Base-by-base conservation (phyloP, 2,888 invertebrate genomes). In the Exephanes ischioxanthus region DNA sequence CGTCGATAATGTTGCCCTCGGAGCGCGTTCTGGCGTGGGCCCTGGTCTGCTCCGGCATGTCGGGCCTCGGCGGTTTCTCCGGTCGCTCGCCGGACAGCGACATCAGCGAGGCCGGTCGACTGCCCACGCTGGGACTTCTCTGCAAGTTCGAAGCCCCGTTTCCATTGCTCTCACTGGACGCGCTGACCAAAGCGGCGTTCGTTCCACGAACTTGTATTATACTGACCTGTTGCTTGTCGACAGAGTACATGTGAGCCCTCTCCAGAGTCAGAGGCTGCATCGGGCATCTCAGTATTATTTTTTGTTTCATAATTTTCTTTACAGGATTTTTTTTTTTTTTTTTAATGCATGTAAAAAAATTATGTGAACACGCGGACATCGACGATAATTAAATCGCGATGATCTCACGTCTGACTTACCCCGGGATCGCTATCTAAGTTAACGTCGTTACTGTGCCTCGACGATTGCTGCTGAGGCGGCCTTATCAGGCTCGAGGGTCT, bases 211-310 rank as follows among this genome's bases (percentile, higher is more conserved):
- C 96, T 92, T 95, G 95, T 80, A 96, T 96, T 90, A 96, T 95
- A 77, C 97, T 96, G 84, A 97, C 96, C 92, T 97, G 97, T 85
- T 97, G 97, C 93, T 96, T 97, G 92, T 97, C 96, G 70, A 97
- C 96, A 48, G 96, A 96, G 94, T 97, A 97, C 77, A 97, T 95
- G 93, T 97, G 97, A 68, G 96, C 95, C 90, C 96, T 95, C 92
- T 97, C 97, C 87, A 97, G 94, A 63, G 95, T 95, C 19, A 94
- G 87, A 41, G 92, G 93, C 94, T 94, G 90, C 85, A 88, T 86
- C 86, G 80, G 86, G 86, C 83, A 73, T 83, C 80, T 86, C 86
- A 83, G 77, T 86, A 55, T 86, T 86, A 86, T 83, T 83, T 83
- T 83, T 77, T 63, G 37, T 80, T 51, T 16, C 41, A 41, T 41